Evolutionary conservation across 2,797 vertebrate species (phyloP), one percentile per base, ranked within the genome.

Genomic region (Heteromormyrus szaboi): DNA sequence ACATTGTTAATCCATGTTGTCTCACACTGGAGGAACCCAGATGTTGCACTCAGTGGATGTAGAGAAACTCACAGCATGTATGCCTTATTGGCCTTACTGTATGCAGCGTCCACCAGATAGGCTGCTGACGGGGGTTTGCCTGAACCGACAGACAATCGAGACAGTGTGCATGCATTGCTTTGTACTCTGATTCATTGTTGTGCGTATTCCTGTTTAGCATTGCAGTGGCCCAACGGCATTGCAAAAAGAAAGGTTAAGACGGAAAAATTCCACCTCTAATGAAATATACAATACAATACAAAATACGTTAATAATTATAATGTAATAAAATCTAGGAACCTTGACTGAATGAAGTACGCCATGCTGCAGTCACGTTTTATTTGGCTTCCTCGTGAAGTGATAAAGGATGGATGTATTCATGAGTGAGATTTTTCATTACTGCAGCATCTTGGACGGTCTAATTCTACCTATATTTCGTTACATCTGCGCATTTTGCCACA

Each of bases 101-200:
- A 3, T 11, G 33, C 59, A 11, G 22, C 19, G 11, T 65, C 14
- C 76, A 44, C 53, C 53, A 25, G 37, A 53, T 12, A 12, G 37
- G 81, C 17, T 22, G 72, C 68, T 68, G 83, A 87, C 9, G 11
- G 56, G 37, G 37, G 62, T 50, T 89, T 88, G 88, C 76, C 89
- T 51, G 48, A 88, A 81, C 44, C 81, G 88, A 89, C 88, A 89
- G 88, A 87, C 88, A 81, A 90, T 37, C 62, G 25, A 29, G 89
- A 17, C 22, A 54, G 89, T 0, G 14, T 56, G 87, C 88, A 81
- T 62, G 89, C 87, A 86, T 83, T 89, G 85, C 90, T 89, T 87
- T 89, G 90, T 89, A 86, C 84, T 81, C 89, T 88, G 89, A 89
- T 68, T 90, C 81, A 89, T 89, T 89, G 89, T 90, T 83, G 87